Evolutionary conservation across 2,888 invertebrate species (phyloP), one percentile per base, ranked within the genome.

Genomic region (Caenorhabditis parvicauda): DNA sequence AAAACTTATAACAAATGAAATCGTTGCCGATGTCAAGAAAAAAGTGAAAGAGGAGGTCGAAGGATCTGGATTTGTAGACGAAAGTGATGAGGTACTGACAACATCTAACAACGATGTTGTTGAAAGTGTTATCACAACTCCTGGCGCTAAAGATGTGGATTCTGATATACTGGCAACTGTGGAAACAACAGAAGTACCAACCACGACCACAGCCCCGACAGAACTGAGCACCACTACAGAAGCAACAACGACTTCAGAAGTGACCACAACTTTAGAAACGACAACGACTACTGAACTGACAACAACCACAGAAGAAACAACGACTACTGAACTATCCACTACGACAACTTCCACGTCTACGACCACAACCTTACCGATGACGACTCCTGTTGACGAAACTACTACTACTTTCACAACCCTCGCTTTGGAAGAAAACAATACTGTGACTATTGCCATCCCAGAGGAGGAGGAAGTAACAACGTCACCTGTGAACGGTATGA

Each of bases 371-470:
- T 44, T 43, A 32, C 21, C 45, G 38, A 37, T 37, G 25, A 9
- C 28, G 14, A 43, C 46, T 37, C 56, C 46, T 43, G 50, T 45
- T 43, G 54, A 47, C 46, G 54, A 56, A 51, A 27, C 58, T 45
- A 54, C 52, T 22, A 45, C 37, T 0, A 14, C 29, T 1, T 28
- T 42, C n/a, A n/a, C n/a, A n/a, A n/a, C n/a, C n/a, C n/a, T n/a
- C n/a, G n/a, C n/a, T n/a, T n/a, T n/a, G n/a, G n/a, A n/a, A n/a
- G n/a, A n/a, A n/a, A n/a, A n/a, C n/a, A n/a, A n/a, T n/a, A n/a
- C n/a, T n/a, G n/a, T n/a, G n/a, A n/a, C n/a, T n/a, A n/a, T n/a
- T n/a, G n/a, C n/a, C n/a, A n/a, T n/a, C n/a, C n/a, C n/a, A n/a
- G n/a, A n/a, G n/a, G n/a, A n/a, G n/a, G n/a, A n/a, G n/a, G n/a